phyloP scores from a whole-genome alignment of 2,113 vertebrate genomes.

The Hoplias malabaricus region DNA sequence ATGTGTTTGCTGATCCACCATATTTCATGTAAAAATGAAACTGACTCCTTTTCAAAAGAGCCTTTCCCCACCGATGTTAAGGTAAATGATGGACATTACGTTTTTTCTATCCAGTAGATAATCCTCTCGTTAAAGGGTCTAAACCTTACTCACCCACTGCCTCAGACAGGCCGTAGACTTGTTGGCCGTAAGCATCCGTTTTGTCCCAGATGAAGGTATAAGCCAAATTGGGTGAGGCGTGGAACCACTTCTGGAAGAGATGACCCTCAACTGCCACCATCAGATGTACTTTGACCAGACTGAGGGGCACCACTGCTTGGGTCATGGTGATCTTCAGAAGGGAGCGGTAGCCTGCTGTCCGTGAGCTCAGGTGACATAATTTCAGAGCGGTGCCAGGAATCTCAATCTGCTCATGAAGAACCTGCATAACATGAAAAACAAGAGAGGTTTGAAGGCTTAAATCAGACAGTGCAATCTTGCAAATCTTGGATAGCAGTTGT shows the following conservation, averaged over 20 bases:
- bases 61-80: too few species aligned
- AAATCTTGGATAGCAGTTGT: not conserved
- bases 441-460: not conserved
- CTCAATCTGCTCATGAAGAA: slow-evolving; percentile 96
- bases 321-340: slow-evolving; percentile 98
- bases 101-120: too few species aligned
- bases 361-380: slow-evolving; percentile 93
- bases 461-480: not conserved
- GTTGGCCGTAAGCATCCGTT: slow-evolving; percentile 94
- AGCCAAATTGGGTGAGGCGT: slow-evolving; percentile 93
- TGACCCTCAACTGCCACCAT: slow-evolving; percentile 98
- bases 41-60: too few species aligned
- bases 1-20: too few species aligned
- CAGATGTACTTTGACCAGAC: slow-evolving; percentile 94
- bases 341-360: slow-evolving; percentile 91
- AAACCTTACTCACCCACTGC: slow-evolving; percentile 97
- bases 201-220: slow-evolving; percentile 99
- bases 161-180: slow-evolving; percentile 92
- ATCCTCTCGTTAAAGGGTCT: too few species aligned
- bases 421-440: slow-evolving; percentile 72
- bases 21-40: too few species aligned
- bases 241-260: slow-evolving; percentile 97
- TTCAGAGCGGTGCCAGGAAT: slow-evolving; percentile 88
- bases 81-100: too few species aligned
- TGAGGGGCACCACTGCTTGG: slow-evolving; percentile 90